Base-by-base conservation (phyloP, 2,113 vertebrate genomes). In the Cryptoleucopteryx plumbea region DNA sequence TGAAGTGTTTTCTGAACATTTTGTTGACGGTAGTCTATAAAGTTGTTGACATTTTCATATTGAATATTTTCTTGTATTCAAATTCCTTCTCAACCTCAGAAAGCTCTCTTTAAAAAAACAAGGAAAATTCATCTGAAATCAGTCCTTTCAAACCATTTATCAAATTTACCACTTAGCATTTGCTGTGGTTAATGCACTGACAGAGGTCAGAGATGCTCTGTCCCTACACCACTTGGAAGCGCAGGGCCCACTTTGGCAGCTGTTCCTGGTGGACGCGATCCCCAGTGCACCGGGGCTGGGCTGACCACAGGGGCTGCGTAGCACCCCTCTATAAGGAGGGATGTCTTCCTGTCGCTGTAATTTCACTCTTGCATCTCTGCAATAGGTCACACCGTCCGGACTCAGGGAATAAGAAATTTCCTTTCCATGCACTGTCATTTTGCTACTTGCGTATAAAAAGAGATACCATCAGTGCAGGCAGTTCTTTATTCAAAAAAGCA, bases 211-310 rank as follows among this genome's bases (percentile, higher is more conserved):
- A 55, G 40, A 21, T 10, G 22, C 2, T 1, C 25, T 94, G 27
- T 66, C 43, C 21, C 36, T 53, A 19, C 13, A 31, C 5, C 27
- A 29, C 27, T 12, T 43, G 18, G 52, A 86, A 80, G 31, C 7
- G 4, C 21, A 72, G 43, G 6, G 7, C 10, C 5, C 0, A 0
- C 11, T 68, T 43, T 47, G 32, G 71, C 43, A 61, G 58, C 48
- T 34, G 16, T n/a, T 92, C 13, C n/a, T 20, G 21, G 9, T 59
- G 62, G 58, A 61, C 79, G 32, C 3, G 55, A 70, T n/a, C 9
- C 43, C 18, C 73, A n/a, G 2, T 1, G 34, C 18, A 32, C 22
- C 38, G 25, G 40, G 19, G 19, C 31, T 7, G 13, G 25, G 23
- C 48, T 48, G 40, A 62, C 18, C 82, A 13, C 32, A 29, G 36